phyloP scores from a whole-genome alignment of 2,888 invertebrate species.

The Scaptomyza caliginosa region DNA sequence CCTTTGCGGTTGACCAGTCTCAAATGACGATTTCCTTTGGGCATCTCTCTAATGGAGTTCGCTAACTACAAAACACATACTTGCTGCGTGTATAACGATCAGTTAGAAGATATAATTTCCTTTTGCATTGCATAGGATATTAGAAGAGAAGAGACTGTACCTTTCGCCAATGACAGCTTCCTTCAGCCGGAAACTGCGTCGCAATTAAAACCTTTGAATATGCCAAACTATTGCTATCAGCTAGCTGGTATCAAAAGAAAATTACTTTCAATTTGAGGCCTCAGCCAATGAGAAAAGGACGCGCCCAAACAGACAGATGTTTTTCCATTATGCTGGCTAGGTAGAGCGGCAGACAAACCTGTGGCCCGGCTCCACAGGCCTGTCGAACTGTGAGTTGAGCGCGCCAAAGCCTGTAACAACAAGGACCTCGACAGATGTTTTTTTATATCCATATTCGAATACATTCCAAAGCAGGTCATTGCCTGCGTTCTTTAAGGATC shows the following conservation, averaged over 20 bases:
- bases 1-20: slow-evolving; percentile 53
- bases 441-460: no score
- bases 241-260: slow-evolving; percentile 52
- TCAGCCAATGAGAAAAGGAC: slow-evolving; percentile 52
- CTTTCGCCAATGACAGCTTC: slow-evolving; percentile 8
- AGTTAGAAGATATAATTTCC: background rate
- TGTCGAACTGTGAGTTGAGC: slow-evolving; percentile 46
- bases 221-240: slow-evolving; percentile 51
- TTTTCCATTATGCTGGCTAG: slow-evolving; percentile 38
- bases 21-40: slow-evolving; percentile 25
- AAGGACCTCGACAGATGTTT: slow-evolving; percentile 65
- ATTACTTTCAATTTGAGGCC: slow-evolving; percentile 75
- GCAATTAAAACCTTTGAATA: slow-evolving; percentile 37
- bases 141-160: background rate
- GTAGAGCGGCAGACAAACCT: slow-evolving; percentile 49
- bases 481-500: slow-evolving; percentile 65
- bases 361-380: slow-evolving; percentile 59
- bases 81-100: slow-evolving; percentile 18
- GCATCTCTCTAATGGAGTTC: slow-evolving; percentile 29
- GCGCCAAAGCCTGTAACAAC: slow-evolving; percentile 69
- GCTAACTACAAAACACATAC: background rate
- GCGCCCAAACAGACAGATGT: slow-evolving; percentile 63
- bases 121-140: slow-evolving; percentile 13
- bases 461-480: slow-evolving; percentile 72
- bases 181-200: slow-evolving; percentile 52